Evolutionary conservation across 1,140 invertebrate genomes (phyloP).

Genomic region (Sitodiplosis mosellana): DNA sequence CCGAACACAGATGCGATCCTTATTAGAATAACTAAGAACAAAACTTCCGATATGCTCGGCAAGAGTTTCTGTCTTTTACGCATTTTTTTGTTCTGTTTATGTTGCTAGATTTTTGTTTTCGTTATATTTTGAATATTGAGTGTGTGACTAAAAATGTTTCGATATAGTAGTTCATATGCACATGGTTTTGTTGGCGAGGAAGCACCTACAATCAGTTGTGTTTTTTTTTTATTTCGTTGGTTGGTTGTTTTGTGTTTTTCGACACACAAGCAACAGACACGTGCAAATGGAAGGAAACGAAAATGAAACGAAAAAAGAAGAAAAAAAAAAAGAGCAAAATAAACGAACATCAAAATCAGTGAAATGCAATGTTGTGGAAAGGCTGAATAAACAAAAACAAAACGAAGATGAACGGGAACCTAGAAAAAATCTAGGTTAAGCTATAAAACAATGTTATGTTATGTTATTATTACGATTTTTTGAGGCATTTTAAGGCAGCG

Average conservation of each 20-base stretch:
- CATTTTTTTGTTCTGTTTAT: not conserved
- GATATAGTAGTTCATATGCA: not conserved
- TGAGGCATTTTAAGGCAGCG: too few relatives aligned
- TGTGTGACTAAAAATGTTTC: not conserved
- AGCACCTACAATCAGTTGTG: not conserved
- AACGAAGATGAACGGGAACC: too few relatives aligned
- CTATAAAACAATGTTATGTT: too few relatives aligned
- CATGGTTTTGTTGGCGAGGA: not conserved
- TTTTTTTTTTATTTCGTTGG: not conserved
- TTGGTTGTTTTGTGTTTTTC: not conserved
- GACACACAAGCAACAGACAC: not conserved
- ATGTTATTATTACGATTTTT: too few relatives aligned
- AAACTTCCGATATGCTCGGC: not conserved
- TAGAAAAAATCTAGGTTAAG: too few relatives aligned
- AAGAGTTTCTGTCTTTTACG: conserved; percentile 1
- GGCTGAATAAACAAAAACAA: too few relatives aligned
- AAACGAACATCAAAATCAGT: too few relatives aligned
- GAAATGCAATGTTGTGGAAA: too few relatives aligned
- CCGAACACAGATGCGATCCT: not conserved
- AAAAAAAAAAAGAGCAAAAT: too few relatives aligned
- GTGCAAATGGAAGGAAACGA: too few relatives aligned
- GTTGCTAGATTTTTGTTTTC: not conserved
- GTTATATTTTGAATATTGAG: not conserved
- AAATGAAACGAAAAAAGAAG: too few relatives aligned
- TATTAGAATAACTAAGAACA: not conserved